These are phyloP conservation scores for Sinella curviseta DNA, from an alignment of 1,140 invertebrate genomes.

Conservation along the genomic window DNA sequence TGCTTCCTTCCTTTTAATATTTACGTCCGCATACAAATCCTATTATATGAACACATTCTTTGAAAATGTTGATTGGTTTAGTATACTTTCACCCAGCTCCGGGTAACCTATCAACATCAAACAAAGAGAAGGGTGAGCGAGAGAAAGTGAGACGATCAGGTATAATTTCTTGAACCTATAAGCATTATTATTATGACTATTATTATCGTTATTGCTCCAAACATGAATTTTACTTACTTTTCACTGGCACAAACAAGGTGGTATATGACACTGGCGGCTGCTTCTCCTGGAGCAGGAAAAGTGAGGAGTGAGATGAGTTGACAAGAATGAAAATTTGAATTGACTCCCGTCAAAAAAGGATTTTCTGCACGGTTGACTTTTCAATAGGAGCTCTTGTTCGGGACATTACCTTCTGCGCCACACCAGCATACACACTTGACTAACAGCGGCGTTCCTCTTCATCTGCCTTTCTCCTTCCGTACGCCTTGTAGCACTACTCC, in stretches of 20 bases:
- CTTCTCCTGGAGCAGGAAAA: not conserved
- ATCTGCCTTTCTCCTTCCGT: not conserved
- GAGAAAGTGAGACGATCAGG: not conserved
- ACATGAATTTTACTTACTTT: not conserved
- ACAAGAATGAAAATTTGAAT: slow-evolving; percentile 36
- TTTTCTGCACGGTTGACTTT: slow-evolving; percentile 38
- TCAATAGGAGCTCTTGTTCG: slow-evolving; percentile 34
- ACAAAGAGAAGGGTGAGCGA: not conserved
- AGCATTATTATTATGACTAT: slow-evolving; percentile 24
- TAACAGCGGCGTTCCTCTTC: not conserved
- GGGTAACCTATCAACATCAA: too few species aligned
- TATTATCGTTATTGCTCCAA: slow-evolving; percentile 19
- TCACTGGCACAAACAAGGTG: not conserved
- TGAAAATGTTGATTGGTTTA: not conserved
- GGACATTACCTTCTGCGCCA: slow-evolving; percentile 25
- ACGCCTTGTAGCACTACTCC: not conserved
- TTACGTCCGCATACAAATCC: not conserved
- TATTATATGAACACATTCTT: not conserved
- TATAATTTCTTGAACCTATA: not conserved
- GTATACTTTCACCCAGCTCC: too few species aligned
- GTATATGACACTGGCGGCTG: not conserved
- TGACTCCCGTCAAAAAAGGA: slow-evolving; percentile 38
- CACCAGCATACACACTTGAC: slow-evolving; percentile 24
- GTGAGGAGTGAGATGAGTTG: slow-evolving; percentile 33
- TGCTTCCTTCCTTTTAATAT: not conserved